Evolutionary conservation across 2,113 vertebrate species (phyloP).

Genomic region (Brachirus orientalis): DNA sequence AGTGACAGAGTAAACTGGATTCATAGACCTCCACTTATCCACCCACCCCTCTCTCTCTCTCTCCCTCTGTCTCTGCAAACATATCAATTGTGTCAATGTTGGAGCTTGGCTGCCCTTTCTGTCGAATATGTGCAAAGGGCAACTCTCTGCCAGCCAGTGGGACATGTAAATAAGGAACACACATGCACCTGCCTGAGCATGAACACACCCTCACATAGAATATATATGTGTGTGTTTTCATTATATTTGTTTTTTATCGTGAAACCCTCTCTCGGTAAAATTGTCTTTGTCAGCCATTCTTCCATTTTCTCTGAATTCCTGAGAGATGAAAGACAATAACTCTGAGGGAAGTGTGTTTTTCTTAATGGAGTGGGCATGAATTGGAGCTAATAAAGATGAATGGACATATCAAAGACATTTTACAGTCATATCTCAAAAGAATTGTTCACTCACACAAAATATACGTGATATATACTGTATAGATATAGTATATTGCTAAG

Average conservation of each 20-base stretch:
- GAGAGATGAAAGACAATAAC: neutral
- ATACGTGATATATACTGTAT: neutral
- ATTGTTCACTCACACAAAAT: too few species aligned
- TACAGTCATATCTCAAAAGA: constrained; percentile 26
- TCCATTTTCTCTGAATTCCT: neutral
- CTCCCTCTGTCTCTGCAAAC: constrained; percentile 72
- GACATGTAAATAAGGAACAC: constrained; percentile 58
- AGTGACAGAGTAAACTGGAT: constrained; percentile 61
- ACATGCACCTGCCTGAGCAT: neutral
- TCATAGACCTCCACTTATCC: constrained; percentile 73
- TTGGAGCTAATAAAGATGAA: constrained; percentile 11
- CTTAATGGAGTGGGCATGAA: constrained; percentile 6
- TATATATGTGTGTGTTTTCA: too few species aligned
- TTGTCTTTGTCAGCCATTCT: constrained; percentile 1
- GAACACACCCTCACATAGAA: too few species aligned
- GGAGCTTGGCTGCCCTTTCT: constrained; percentile 72
- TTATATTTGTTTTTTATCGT: neutral
- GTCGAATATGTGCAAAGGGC: constrained; percentile 77
- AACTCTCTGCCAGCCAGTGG: constrained; percentile 49
- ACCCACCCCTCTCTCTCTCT: constrained; percentile 23
- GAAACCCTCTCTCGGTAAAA: neutral
- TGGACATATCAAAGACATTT: constrained; percentile 17
- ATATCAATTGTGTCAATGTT: constrained; percentile 81
- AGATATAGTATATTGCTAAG: too few species aligned
- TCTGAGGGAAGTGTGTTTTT: constrained; percentile 7